A percentile compares a stretch with the other conserved stretches of the same genome.
Conservation (phyloP, 1,140 invertebrate genomes). For the Drosophila obscura region DNA sequence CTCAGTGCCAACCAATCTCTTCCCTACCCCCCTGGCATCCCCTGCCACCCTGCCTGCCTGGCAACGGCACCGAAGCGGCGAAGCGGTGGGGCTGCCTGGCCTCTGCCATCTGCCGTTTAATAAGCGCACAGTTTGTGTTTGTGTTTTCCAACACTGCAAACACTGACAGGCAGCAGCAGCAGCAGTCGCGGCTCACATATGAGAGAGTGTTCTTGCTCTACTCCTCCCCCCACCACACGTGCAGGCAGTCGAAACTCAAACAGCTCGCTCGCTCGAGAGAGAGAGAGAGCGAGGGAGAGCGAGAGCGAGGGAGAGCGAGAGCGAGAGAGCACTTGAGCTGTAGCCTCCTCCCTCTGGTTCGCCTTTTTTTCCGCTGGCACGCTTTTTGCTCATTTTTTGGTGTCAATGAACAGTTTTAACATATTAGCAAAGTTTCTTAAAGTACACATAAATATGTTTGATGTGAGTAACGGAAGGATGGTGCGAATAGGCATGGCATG, state of each 20-base stretch:
- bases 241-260: conserved; percentile 60
- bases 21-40: too few species aligned
- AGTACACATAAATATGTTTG: conserved; percentile 81
- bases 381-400: conserved; percentile 77
- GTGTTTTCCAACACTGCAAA: conserved; percentile 81
- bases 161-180: conserved; percentile 26
- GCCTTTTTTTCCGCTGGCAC: conserved; percentile 50
- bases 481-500: not conserved
- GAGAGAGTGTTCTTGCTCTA: conserved; percentile 11
- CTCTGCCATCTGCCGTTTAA: conserved; percentile 63
- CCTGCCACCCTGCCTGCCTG: too few species aligned
- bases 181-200: conserved; percentile 41
- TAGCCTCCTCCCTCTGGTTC: conserved; percentile 24
- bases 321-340: conserved; percentile 16
- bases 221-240: too few species aligned
- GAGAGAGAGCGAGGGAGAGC: not conserved
- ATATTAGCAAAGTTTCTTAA: conserved; percentile 82
- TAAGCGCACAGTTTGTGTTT: conserved; percentile 81
- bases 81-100: too few species aligned
- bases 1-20: conserved; percentile 16
- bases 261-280: conserved; percentile 4
- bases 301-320: not conserved
- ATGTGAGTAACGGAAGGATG: conserved; percentile 43
- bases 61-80: too few species aligned
- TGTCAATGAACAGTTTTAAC: conserved; percentile 83